Conservation (phyloP, 2,797 vertebrate species). For the Danionella dracula region DNA sequence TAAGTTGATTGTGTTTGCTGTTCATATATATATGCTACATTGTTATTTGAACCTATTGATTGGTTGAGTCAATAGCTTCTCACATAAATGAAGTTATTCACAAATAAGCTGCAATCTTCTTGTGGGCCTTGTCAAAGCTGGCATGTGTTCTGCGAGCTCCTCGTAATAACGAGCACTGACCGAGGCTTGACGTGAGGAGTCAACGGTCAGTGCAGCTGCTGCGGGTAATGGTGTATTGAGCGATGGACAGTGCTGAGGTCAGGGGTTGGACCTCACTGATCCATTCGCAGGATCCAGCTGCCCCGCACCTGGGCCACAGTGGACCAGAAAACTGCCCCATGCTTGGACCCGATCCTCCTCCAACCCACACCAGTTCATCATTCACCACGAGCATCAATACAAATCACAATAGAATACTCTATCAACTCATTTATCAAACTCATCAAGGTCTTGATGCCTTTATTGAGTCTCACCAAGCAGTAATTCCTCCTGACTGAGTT, state of each 20-base stretch:
- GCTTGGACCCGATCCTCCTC: constrained; percentile 17
- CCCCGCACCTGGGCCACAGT: constrained; percentile 61
- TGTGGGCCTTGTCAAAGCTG: constrained; percentile 13
- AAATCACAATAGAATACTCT: constrained; percentile 27
- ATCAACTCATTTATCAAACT: constrained; percentile 41
- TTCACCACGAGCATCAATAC: constrained; percentile 45
- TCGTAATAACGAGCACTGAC: constrained; percentile 16
- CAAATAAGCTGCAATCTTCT: background rate
- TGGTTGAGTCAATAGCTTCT: background rate
- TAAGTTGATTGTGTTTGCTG: too few relatives aligned
- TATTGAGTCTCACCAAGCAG: constrained; percentile 42
- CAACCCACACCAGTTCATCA: constrained; percentile 49
- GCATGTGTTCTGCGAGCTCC: constrained; percentile 36
- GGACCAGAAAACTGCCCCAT: constrained; percentile 8
- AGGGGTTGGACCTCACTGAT: constrained; percentile 44
- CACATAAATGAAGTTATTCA: constrained; percentile 7
- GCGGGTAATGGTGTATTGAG: constrained; percentile 72
- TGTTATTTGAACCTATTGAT: background rate
- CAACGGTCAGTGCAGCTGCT: constrained; percentile 53
- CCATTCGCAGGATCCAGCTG: constrained; percentile 58
- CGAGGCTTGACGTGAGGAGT: background rate
- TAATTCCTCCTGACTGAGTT: background rate
- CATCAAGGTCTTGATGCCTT: constrained; percentile 44
- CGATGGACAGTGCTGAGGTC: constrained; percentile 62
- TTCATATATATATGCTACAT: too few relatives aligned